Percentiles rank a stretch among this genome's conserved stretches.
Conservation (phyloP, 2,113 vertebrate genomes). For the Todiramphus saurophagus region DNA sequence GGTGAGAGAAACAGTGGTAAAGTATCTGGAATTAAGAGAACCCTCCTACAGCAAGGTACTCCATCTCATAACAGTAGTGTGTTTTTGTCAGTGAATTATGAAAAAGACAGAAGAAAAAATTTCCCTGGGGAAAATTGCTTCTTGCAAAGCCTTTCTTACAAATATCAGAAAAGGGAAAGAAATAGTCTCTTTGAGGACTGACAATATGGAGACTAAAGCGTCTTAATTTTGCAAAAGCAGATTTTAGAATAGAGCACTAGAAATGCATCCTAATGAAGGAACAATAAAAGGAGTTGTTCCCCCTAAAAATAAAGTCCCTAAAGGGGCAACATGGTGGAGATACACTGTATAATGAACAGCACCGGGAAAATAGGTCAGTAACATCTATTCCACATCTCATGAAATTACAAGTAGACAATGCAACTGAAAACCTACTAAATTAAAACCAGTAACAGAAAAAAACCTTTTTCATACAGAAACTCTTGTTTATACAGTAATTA, state of each 20-base stretch:
- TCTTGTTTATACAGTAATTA: neutral
- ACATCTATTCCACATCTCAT: neutral
- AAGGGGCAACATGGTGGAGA: neutral
- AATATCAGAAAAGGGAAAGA: neutral
- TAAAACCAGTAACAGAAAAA: neutral
- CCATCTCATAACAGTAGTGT: neutral
- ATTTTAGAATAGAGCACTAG: neutral
- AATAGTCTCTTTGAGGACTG: neutral
- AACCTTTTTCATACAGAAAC: neutral
- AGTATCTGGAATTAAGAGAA: neutral
- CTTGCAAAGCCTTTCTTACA: conserved; percentile 1
- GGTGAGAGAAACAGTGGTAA: neutral
- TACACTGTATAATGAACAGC: neutral
- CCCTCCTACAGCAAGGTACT: neutral
- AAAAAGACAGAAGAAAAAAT: neutral
- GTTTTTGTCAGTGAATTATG: conserved; percentile 1
- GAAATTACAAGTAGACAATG: neutral
- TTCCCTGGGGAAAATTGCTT: neutral
- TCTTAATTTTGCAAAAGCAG: neutral
- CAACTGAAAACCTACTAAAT: neutral
- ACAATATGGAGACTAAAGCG: neutral
- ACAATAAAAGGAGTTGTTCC: neutral
- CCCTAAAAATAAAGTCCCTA: neutral
- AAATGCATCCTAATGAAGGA: neutral
- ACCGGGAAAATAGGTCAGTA: conserved; percentile 17